Conservation (phyloP, 2,797 vertebrate genomes). For the Vipera ursinii region DNA sequence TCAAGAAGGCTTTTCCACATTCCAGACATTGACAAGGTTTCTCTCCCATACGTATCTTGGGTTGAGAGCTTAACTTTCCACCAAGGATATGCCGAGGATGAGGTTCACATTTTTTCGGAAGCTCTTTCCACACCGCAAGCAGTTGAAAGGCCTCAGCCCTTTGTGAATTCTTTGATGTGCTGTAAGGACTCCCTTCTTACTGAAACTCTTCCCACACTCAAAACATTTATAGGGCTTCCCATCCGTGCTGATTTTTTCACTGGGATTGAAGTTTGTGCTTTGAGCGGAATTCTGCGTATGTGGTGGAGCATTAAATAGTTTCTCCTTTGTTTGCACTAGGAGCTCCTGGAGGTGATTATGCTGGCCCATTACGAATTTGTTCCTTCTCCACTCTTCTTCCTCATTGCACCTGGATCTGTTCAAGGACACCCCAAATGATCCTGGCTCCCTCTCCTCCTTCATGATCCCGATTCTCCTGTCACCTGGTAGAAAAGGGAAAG, state of each 20-base stretch:
- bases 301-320: background rate
- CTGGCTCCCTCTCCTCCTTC: too few relatives aligned
- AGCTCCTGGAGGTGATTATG: too few relatives aligned
- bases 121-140: background rate
- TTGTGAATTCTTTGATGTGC: background rate
- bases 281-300: background rate
- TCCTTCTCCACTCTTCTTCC: too few relatives aligned
- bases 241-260: background rate
- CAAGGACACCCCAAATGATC: too few relatives aligned
- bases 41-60: background rate
- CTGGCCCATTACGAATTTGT: too few relatives aligned
- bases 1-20: background rate
- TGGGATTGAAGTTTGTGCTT: background rate
- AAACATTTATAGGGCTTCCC: background rate
- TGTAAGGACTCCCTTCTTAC: background rate
- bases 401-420: too few relatives aligned
- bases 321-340: too few relatives aligned
- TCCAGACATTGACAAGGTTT: background rate
- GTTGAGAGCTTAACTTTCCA: too few relatives aligned
- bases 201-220: background rate
- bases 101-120: background rate
- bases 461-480: too few relatives aligned
- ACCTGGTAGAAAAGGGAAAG: too few relatives aligned
- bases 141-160: background rate
- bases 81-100: too few relatives aligned